Evolutionary conservation across 64 coral and sea anemone genomes (phyloP).

Genomic region (Montipora efflorescens): DNA sequence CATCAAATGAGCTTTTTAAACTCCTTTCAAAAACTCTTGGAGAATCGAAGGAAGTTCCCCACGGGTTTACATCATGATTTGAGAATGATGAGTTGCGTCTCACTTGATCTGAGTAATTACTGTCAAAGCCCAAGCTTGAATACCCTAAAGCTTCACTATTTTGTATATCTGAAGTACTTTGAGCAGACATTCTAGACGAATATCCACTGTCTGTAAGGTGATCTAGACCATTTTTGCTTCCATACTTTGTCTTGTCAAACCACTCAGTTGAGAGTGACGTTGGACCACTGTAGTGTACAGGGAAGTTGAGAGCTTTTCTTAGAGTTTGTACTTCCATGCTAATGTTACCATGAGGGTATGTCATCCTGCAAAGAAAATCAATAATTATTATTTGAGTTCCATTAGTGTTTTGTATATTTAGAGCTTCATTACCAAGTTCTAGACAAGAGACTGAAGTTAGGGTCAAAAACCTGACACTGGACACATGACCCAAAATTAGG

Average conservation of each 20-base stretch:
- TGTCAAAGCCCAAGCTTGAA: background rate
- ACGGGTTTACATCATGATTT: background rate
- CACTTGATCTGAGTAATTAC: background rate
- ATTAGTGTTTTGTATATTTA: too few relatives aligned
- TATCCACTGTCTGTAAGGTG: slow-evolving; percentile 44
- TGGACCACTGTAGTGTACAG: background rate
- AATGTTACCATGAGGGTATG: background rate
- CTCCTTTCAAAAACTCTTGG: background rate
- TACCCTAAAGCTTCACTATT: background rate
- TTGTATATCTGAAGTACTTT: background rate
- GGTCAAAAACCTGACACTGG: too few relatives aligned
- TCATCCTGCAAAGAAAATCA: background rate
- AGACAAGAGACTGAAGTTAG: too few relatives aligned
- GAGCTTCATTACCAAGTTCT: too few relatives aligned
- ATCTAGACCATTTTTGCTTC: background rate
- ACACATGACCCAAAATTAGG: too few relatives aligned
- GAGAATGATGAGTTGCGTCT: background rate
- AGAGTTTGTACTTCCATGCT: background rate
- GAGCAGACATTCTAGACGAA: slow-evolving; percentile 7
- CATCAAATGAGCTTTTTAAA: slow-evolving; percentile 34
- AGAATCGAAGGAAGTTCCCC: background rate
- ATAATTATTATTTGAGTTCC: too few relatives aligned
- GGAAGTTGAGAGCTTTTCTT: slow-evolving; percentile 8
- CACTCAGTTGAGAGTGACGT: background rate
- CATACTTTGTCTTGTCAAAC: background rate